phyloP scores from a whole-genome alignment of 1,140 invertebrate species.

The Euura saliciscinereae region DNA sequence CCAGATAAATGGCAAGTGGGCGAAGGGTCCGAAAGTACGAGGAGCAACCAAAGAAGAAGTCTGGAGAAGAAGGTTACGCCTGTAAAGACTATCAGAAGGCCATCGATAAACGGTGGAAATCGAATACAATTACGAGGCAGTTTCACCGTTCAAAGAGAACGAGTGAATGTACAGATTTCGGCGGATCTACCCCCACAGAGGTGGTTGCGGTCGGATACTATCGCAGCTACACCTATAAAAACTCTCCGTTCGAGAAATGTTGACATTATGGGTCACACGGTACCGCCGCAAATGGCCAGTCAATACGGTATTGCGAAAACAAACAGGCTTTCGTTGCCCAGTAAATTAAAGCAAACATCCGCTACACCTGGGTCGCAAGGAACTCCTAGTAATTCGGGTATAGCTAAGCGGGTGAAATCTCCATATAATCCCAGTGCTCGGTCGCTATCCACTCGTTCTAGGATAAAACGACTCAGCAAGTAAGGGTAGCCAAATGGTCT shows the following conservation, averaged over 20 bases:
- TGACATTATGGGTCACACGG: conserved; percentile 52
- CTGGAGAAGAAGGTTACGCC: conserved; percentile 54
- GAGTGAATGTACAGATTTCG: background rate
- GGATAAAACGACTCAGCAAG: conserved; percentile 55
- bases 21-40: conserved; percentile 3
- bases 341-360: conserved; percentile 39
- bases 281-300: conserved; percentile 48
- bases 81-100: conserved; percentile 47
- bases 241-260: conserved; percentile 55
- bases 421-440: conserved; percentile 46
- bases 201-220: conserved; percentile 57
- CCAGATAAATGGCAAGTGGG: conserved; percentile 26
- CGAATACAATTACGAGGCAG: conserved; percentile 41
- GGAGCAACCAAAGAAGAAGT: conserved; percentile 49
- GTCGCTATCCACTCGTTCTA: conserved; percentile 49
- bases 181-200: conserved; percentile 38
- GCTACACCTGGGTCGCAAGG: conserved; percentile 12
- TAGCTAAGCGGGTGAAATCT: conserved; percentile 50
- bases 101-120: conserved; percentile 48
- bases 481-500: conserved; percentile 28
- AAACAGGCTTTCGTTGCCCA: conserved; percentile 41
- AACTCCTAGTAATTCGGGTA: conserved; percentile 31
- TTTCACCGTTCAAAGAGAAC: conserved; percentile 32
- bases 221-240: conserved; percentile 55
- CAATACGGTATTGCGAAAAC: conserved; percentile 51